These are phyloP conservation scores for Aulostomus chinensis DNA, from an alignment of 2,797 vertebrate genomes.

Conservation along the genomic window DNA sequence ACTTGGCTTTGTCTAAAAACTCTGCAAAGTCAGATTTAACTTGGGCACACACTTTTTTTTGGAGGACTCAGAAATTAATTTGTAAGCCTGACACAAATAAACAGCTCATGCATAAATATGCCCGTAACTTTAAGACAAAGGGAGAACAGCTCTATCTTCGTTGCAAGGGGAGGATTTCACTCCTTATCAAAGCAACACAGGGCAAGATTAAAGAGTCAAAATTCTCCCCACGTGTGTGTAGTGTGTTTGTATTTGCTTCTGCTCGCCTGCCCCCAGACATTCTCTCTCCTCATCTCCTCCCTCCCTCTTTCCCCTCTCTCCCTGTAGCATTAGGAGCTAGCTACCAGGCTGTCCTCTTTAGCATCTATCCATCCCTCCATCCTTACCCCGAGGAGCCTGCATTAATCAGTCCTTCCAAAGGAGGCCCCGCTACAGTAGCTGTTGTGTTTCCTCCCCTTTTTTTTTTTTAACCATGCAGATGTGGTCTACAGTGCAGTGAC, in stretches of 20 bases:
- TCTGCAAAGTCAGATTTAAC: slow-evolving; percentile 73
- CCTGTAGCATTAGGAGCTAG: slow-evolving; percentile 71
- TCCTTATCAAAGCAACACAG: slow-evolving; percentile 81
- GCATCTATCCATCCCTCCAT: slow-evolving; percentile 75
- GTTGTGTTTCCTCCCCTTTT: slow-evolving; percentile 53
- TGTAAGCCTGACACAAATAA: slow-evolving; percentile 75
- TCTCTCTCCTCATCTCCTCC: slow-evolving; percentile 60
- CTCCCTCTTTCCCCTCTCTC: slow-evolving; percentile 54
- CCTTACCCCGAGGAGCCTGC: slow-evolving; percentile 65
- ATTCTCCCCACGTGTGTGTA: slow-evolving; percentile 67
- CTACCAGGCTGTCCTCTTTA: slow-evolving; percentile 75
- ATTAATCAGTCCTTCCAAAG: slow-evolving; percentile 69
- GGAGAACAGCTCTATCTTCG: slow-evolving; percentile 73
- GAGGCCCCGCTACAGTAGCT: slow-evolving; percentile 55
- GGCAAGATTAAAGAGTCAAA: slow-evolving; percentile 80
- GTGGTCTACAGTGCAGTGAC: slow-evolving; percentile 53
- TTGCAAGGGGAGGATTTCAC: slow-evolving; percentile 70
- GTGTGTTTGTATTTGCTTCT: slow-evolving; percentile 57
- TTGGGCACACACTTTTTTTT: slow-evolving; percentile 51
- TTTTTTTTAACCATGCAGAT: slow-evolving; percentile 71
- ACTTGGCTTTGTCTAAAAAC: slow-evolving; percentile 51
- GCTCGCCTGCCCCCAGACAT: slow-evolving; percentile 73
- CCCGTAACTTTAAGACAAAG: slow-evolving; percentile 76
- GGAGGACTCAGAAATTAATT: slow-evolving; percentile 66
- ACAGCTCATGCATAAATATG: slow-evolving; percentile 74